phyloP scores from a whole-genome alignment of 2,797 vertebrate species.

The Dryobates pubescens region DNA sequence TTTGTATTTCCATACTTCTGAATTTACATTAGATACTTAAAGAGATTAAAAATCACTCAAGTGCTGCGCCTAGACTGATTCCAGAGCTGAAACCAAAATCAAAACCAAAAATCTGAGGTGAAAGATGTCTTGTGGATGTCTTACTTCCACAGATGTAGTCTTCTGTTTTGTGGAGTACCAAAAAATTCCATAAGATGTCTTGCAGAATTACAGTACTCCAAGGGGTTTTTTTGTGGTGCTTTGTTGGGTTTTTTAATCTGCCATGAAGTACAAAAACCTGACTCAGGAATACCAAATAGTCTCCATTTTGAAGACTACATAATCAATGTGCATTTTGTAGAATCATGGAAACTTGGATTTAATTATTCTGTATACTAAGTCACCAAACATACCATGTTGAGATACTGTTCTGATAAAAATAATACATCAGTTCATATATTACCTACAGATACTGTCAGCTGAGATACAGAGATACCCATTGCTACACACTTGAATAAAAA shows the following conservation, averaged over 20 bases:
- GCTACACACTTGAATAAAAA: constrained; percentile 10
- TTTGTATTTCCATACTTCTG: not conserved
- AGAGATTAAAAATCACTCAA: not conserved
- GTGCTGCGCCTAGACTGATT: not conserved
- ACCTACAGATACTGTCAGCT: not conserved
- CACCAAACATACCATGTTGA: not conserved
- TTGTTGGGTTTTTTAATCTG: not conserved
- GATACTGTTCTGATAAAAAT: not conserved
- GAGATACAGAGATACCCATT: not conserved
- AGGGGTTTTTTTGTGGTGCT: not conserved
- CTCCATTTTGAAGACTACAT: not conserved
- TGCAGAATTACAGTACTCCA: not conserved
- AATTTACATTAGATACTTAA: not conserved
- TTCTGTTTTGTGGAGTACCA: not conserved
- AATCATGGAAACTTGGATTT: not conserved
- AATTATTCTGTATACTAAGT: not conserved
- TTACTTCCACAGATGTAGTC: not conserved
- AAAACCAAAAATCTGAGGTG: not conserved
- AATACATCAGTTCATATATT: not conserved
- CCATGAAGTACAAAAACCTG: not conserved
- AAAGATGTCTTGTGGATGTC: not conserved
- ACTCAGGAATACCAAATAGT: not conserved
- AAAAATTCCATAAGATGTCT: not conserved
- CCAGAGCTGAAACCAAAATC: not conserved
- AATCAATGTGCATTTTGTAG: not conserved